Base-by-base conservation (phyloP, 2,113 vertebrate species). In the Seriola dumerili region DNA sequence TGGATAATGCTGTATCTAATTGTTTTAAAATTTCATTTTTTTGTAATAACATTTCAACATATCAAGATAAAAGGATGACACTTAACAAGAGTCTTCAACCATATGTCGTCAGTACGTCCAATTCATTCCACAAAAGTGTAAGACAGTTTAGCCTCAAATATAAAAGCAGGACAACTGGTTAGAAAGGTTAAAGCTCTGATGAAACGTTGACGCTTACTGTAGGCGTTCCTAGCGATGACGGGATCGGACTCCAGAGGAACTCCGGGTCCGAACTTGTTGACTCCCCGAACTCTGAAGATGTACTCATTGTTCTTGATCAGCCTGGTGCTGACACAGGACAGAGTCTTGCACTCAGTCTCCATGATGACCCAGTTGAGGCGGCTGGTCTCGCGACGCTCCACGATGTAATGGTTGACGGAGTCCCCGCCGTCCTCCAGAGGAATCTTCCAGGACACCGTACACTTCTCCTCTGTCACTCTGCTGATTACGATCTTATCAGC, bases 251-350 rank as follows among this genome's bases (percentile, higher is more conserved):
- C 98, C 80, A 95, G 90, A 70, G 97, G 96, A 78, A 99, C 96
- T 85, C 98, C 98, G 62, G 95, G 85, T 66, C 98, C 98, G 0
- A 97, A 99, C 88, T 98, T 99, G 93, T 99, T 99, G 84, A 99
- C 97, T 84, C 96, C 98, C 90, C 97, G 95, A 62, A 99, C 96
- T 92, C 98, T 96, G 96, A 99, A 99, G 88, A 98, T 91, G 67
- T 99, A 99, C 90, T 99, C 98, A 0, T 99, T 99, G 94, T 97
- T 97, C 92, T 99, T 99, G 88, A 99, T 99, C 67, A 99, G 95
- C 80, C 96, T 96, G 84, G 94, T 95, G 84, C 97, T 97, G 57
- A 97, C 97, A 42, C 96, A 95, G 48, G 98, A 98, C 66, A 98
- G 91, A 1, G 97, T 96, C 88, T 96, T 97, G 93, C 98, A 99